Evolutionary conservation across 2,888 invertebrate species (phyloP), one percentile per base, ranked within the genome.

Genomic region (Leptopilina syphax): DNA sequence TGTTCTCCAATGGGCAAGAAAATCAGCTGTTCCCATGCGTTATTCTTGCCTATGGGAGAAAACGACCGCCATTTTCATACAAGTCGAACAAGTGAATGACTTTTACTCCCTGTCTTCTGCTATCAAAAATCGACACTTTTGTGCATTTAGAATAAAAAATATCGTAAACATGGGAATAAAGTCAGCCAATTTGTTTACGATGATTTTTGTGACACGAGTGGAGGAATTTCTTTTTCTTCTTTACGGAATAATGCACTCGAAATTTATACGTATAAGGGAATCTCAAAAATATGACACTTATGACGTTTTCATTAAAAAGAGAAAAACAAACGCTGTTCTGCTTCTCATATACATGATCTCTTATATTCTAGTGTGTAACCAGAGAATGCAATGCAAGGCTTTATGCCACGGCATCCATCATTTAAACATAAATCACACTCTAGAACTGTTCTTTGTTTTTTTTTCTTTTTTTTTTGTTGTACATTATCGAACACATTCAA

Each of bases 361-460:
- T 50, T 50, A 50, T 50, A 50, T 73, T 34, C 54, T 57, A 73
- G 73, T 73, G 34, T 73, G 73, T 73, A 73, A 73, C 73, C 54
- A 73, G 73, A 73, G 57, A 77, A 66, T 54, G 77, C 77, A 77
- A 77, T 65, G 77, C 77, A 77, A 77, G 66, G 77, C 66, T 77
- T 66, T 66, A 85, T 85, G 86, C 88, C 86, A 80, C 85, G 83
- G 84, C 87, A 87, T 88, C 85, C 82, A 86, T 88, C 86, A 87
- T 87, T 85, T 85, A 85, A 60, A 70, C 50, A 47, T 85, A 88
- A 85, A 87, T 85, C 87, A 85, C 87, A 86, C 85, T 89, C 85
- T 87, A 84, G 83, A 85, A 84, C 84, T 85, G 84, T 87, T 44
- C 44, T 44, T 44, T 8, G 8, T 44, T 44, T 44, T 44, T 44